A percentile compares a stretch with the other conserved stretches of the same genome.
Evolutionary conservation across 2,797 vertebrate species (phyloP).

Genomic region (Rallus crepitans): DNA sequence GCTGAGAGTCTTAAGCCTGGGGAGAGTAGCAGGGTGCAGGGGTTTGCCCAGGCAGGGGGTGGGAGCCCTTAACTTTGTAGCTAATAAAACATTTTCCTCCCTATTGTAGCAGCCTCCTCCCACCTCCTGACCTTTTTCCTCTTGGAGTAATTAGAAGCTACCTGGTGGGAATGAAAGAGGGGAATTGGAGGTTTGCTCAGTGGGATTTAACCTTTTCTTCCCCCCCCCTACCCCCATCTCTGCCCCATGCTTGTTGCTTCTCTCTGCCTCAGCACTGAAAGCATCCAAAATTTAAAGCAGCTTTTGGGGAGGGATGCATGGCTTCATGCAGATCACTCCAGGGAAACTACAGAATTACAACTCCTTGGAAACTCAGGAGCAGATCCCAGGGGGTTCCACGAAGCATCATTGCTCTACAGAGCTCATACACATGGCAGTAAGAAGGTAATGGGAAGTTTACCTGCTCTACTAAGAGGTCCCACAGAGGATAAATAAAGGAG

Average conservation of each 20-base stretch:
- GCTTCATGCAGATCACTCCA: neutral
- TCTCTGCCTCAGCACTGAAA: neutral
- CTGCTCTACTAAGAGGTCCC: neutral
- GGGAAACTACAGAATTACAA: neutral
- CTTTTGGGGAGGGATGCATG: neutral
- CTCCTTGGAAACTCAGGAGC: neutral
- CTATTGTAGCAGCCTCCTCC: conserved; percentile 4
- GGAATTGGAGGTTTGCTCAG: neutral
- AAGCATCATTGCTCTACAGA: rapidly evolving
- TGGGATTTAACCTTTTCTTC: conserved; percentile 5
- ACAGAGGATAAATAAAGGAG: too few relatives aligned
- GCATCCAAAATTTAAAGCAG: neutral
- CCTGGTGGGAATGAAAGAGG: neutral
- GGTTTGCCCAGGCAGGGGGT: neutral
- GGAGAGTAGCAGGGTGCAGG: neutral
- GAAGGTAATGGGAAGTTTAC: rapidly evolving
- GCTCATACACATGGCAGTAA: rapidly evolving
- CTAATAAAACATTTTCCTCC: conserved; percentile 45
- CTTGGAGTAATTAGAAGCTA: conserved; percentile 21
- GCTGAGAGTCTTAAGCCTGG: neutral
- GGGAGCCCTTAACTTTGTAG: neutral
- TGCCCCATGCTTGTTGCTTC: neutral
- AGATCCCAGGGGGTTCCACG: neutral
- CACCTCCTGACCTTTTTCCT: conserved; percentile 26
- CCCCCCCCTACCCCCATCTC: neutral